Conservation (phyloP, 2,113 vertebrate genomes). For the Aphyosemion australe region DNA sequence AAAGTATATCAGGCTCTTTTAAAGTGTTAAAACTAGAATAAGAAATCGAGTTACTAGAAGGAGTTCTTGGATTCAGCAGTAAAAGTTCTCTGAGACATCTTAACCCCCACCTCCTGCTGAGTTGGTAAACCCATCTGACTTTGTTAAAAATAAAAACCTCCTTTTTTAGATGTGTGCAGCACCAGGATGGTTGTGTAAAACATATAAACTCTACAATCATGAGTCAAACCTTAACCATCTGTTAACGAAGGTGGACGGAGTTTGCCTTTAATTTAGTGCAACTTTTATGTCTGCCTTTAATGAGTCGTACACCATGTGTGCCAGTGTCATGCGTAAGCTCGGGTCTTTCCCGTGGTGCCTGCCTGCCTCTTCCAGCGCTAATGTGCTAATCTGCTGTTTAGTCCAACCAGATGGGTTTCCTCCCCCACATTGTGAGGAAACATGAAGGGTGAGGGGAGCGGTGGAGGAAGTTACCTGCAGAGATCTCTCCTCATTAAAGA, state of each 20-base stretch:
- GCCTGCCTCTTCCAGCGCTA: conserved; percentile 82
- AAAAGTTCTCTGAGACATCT: background rate
- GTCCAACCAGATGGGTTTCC: conserved; percentile 87
- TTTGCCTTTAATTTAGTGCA: conserved; percentile 71
- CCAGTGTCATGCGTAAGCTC: conserved; percentile 51
- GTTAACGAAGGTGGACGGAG: conserved; percentile 65
- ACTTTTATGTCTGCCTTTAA: conserved; percentile 71
- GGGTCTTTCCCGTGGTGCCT: conserved; percentile 49
- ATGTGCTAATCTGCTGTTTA: conserved; percentile 98
- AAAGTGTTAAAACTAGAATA: background rate
- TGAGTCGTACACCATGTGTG: conserved; percentile 66
- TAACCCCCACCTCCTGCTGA: background rate
- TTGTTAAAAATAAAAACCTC: background rate
- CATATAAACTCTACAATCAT: conserved; percentile 47
- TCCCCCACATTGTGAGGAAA: conserved; percentile 20
- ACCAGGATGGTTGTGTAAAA: conserved; percentile 17
- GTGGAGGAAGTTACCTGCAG: conserved; percentile 86
- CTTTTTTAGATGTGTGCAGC: conserved; percentile 16
- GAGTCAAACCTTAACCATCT: conserved; percentile 67
- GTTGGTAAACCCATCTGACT: background rate
- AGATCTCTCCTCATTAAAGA: conserved; percentile 80
- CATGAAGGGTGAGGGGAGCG: conserved; percentile 10
- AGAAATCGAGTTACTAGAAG: background rate
- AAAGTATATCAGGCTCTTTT: no score
- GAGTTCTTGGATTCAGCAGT: background rate